Percentiles rank a stretch among this genome's conserved stretches.
phyloP scores from a whole-genome alignment of 1,140 invertebrate genomes.

The Parasteatoda tepidariorum region DNA sequence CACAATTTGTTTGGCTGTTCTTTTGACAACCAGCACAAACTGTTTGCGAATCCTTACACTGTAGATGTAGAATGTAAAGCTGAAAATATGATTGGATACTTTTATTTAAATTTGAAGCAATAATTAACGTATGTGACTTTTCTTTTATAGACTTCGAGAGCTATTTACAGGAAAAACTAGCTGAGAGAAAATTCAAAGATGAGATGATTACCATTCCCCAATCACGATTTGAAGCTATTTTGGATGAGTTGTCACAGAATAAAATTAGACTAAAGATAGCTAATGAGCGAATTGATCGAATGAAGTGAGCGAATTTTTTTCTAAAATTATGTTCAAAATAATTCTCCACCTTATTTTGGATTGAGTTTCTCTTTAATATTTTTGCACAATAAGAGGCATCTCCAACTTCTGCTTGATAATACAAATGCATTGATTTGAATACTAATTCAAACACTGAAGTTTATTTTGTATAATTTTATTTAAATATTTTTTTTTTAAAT shows the following conservation, averaged over 20 bases:
- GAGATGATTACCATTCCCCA: slow-evolving; percentile 29
- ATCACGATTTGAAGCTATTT: slow-evolving; percentile 16
- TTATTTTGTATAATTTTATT: no score
- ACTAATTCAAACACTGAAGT: not conserved
- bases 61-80: no score
- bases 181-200: slow-evolving; percentile 14
- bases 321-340: not conserved
- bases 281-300: slow-evolving; percentile 32
- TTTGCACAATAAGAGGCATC: not conserved
- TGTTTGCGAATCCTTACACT: no score
- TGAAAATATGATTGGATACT: no score
- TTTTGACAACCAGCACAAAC: no score
- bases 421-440: not conserved
- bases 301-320: slow-evolving; percentile 41
- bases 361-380: not conserved
- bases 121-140: no score
- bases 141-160: slow-evolving; percentile 44
- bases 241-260: slow-evolving; percentile 14
- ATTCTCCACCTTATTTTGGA: not conserved
- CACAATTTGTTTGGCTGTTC: no score
- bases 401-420: not conserved
- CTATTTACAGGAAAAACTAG: slow-evolving; percentile 31
- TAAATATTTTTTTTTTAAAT: no score
- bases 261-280: slow-evolving; percentile 40
- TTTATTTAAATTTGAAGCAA: no score